Conservation (phyloP, 2,797 vertebrate species). For the Amphiprion clarkii region DNA sequence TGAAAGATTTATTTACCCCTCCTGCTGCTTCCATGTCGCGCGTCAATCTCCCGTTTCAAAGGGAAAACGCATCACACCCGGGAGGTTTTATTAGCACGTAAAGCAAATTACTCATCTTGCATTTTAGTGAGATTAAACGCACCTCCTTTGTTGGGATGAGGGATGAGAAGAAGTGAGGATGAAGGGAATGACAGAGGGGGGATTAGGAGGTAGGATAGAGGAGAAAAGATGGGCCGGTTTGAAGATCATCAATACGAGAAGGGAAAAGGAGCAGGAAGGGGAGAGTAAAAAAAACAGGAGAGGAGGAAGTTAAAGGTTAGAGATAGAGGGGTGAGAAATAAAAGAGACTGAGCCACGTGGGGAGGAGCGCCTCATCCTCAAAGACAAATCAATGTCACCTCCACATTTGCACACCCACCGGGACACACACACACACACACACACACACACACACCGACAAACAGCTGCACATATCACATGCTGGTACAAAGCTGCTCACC, state of each 20-base stretch:
- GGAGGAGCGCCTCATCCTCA: constrained; percentile 28
- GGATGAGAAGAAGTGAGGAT: not conserved
- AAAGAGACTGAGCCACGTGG: not conserved
- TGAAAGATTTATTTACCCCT: constrained; percentile 16
- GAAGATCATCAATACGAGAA: not conserved
- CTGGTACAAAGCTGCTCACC: constrained; percentile 25
- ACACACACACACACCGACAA: constrained; percentile 1
- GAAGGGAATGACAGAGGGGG: not conserved
- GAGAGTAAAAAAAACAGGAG: not conserved
- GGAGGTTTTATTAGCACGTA: not conserved
- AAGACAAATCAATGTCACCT: constrained; percentile 67
- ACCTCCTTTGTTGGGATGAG: constrained; percentile 1
- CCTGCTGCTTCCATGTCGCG: not conserved
- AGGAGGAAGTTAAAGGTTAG: constrained; percentile 8
- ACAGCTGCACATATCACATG: constrained; percentile 45
- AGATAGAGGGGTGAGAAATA: constrained; percentile 11
- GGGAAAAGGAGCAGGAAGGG: not conserved
- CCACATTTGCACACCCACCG: constrained; percentile 5
- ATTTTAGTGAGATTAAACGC: constrained; percentile 23
- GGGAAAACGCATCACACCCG: not conserved
- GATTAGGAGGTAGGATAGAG: not conserved
- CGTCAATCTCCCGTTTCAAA: not conserved
- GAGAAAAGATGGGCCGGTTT: not conserved
- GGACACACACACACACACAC: constrained; percentile 17
- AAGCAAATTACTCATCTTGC: constrained; percentile 6